Evolutionary conservation across 2,888 invertebrate genomes (phyloP), one percentile per base, ranked within the genome.

Genomic region (Eupsilia transversa): DNA sequence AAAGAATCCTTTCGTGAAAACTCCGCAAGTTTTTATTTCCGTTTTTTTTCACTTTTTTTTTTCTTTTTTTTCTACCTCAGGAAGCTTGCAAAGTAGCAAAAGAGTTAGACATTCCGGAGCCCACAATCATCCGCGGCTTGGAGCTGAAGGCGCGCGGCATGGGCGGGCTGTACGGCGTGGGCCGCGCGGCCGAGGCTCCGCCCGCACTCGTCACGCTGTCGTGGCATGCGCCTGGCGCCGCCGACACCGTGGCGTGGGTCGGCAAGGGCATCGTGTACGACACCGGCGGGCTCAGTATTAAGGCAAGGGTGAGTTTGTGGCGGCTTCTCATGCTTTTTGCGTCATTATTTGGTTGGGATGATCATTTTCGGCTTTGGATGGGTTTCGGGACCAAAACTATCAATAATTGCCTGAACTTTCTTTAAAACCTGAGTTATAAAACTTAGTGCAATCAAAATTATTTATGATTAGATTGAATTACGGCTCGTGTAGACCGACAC

Each of bases 181-280:
- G 99, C 0, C 88, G 91, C 9, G 98, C 98, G 0, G 97, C 98
- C 0, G 87, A 72, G 1, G 69, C 79, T 4, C 93, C 95, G 0
- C 96, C 96, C 5, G 96, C 96, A 0, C 95, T 98, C 4, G 98
- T 98, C 6, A 96, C 97, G 2, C 96, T 98, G 35, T 97, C 97
- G 70, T 97, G 98, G 92, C 91, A 87, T 6, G 97, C 97, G 4
- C 94, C 95, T 6, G 97, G 97, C 0, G 97, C 98, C 12, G 74
- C 89, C 0, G 91, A 97, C 83, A 97, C 97, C 2, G 97, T 98
- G 77, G 99, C 99, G 2, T 98, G 99, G 97, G 99, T 99, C 60
- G 99, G 99, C 68, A 99, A 99, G 94, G 99, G 99, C 68, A 99
- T 99, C 91, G 99, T 99, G 9, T 99, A 98, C 91, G 99, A 99